These are phyloP conservation scores for Lynx canadensis DNA, from an alignment of 2,113 vertebrate genomes.

Conservation along the genomic window DNA sequence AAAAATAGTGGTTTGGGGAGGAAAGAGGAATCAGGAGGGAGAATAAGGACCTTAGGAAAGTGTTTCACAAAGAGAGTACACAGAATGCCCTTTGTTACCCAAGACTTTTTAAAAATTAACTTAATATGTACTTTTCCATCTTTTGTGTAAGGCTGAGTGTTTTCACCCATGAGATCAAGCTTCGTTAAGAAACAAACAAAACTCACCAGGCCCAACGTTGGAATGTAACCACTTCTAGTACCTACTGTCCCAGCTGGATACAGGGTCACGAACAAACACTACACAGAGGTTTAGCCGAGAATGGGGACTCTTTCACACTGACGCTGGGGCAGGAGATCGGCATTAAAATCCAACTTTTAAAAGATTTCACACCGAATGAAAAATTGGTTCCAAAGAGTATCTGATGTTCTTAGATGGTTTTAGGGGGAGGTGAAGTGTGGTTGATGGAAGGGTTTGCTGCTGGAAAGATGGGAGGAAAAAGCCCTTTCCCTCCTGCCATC, in stretches of 20 bases:
- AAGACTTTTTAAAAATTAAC: not conserved
- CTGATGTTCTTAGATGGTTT: not conserved
- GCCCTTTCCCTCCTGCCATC: no score
- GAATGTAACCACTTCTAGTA: not conserved
- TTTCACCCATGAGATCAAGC: not conserved
- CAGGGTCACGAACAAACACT: not conserved
- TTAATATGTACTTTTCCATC: not conserved
- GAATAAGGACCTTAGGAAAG: not conserved
- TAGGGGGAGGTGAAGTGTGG: not conserved
- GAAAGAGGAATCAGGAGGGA: not conserved
- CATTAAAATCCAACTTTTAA: not conserved
- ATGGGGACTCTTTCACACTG: no score
- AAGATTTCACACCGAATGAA: conserved; percentile 12
- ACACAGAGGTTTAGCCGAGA: no score
- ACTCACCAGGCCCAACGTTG: not conserved
- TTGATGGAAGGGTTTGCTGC: not conserved
- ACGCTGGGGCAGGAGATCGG: not conserved
- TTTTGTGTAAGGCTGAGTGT: not conserved
- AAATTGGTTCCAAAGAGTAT: not conserved
- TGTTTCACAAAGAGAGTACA: not conserved
- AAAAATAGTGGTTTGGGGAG: not conserved
- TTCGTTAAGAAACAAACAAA: not conserved
- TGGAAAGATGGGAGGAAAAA: not conserved
- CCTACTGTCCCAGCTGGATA: not conserved
- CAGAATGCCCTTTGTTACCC: not conserved